phyloP scores from a whole-genome alignment of 2,888 invertebrate genomes.

The Siphlonurus alternatus region DNA sequence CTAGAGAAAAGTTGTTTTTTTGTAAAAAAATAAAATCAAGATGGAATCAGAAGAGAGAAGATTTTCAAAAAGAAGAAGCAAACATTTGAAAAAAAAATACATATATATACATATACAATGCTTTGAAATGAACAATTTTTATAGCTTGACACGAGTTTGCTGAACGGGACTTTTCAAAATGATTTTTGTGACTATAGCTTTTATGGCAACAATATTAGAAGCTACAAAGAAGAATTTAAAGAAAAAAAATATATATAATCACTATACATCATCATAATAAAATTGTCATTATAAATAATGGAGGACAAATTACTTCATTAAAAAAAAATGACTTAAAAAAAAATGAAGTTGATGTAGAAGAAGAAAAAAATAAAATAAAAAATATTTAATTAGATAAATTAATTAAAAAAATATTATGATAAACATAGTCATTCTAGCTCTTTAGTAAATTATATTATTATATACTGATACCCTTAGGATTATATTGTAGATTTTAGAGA shows the following conservation, averaged over 20 bases:
- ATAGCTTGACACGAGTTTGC: no score
- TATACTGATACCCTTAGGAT: neutral
- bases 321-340: neutral
- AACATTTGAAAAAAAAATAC: no score
- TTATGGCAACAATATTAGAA: no score
- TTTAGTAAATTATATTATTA: neutral
- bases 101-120: no score
- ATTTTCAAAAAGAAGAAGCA: no score
- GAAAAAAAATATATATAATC: neutral
- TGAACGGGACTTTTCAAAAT: no score
- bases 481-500: neutral
- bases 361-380: neutral
- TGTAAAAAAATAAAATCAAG: no score
- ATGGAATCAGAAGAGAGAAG: no score
- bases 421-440: neutral
- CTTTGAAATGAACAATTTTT: no score
- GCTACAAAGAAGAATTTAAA: no score
- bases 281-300: neutral
- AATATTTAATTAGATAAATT: neutral
- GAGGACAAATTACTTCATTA: neutral
- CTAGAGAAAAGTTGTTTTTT: no score
- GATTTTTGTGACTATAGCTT: no score
- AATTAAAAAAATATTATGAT: neutral
- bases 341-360: neutral
- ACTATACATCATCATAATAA: neutral